phyloP scores from a whole-genome alignment of 2,888 invertebrate species.

The Dromius quadrimaculatus region DNA sequence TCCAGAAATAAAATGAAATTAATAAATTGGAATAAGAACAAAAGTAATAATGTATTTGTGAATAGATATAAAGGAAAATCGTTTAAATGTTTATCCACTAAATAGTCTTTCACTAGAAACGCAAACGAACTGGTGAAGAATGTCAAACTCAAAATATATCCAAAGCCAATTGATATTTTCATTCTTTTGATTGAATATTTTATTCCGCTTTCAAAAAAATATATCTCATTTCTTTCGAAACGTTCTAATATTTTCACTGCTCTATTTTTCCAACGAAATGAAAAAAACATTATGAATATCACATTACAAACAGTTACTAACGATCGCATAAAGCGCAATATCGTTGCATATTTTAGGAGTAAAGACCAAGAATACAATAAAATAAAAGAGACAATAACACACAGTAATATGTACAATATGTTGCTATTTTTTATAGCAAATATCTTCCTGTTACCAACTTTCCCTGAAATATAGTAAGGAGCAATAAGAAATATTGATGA shows the following conservation, averaged over 20 bases:
- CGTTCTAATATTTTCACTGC: constrained; percentile 10
- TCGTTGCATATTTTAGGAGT: neutral
- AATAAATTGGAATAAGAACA: constrained; percentile 32
- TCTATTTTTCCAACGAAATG: constrained; percentile 12
- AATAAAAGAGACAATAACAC: neutral
- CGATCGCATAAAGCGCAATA: constrained; percentile 17
- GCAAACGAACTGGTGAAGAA: neutral
- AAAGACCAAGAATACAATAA: neutral
- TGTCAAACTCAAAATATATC: constrained; percentile 7
- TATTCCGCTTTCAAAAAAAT: constrained; percentile 27
- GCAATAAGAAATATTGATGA: constrained; percentile 21
- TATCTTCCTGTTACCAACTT: constrained; percentile 5
- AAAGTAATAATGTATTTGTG: constrained; percentile 35
- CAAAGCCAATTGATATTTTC: neutral
- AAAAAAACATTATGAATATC: neutral
- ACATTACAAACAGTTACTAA: constrained; percentile 1
- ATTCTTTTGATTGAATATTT: constrained; percentile 22
- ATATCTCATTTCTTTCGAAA: constrained; percentile 22
- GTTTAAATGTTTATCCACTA: neutral
- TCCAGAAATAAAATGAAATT: constrained; percentile 35
- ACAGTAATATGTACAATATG: constrained; percentile 24
- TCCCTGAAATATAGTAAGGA: constrained; percentile 20
- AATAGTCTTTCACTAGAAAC: constrained; percentile 1
- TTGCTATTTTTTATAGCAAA: neutral
- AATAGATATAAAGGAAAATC: constrained; percentile 32